Percentiles rank a stretch among this genome's conserved stretches.
phyloP scores from a whole-genome alignment of 2,888 invertebrate genomes.

The Stenchaetothrips biformis region DNA sequence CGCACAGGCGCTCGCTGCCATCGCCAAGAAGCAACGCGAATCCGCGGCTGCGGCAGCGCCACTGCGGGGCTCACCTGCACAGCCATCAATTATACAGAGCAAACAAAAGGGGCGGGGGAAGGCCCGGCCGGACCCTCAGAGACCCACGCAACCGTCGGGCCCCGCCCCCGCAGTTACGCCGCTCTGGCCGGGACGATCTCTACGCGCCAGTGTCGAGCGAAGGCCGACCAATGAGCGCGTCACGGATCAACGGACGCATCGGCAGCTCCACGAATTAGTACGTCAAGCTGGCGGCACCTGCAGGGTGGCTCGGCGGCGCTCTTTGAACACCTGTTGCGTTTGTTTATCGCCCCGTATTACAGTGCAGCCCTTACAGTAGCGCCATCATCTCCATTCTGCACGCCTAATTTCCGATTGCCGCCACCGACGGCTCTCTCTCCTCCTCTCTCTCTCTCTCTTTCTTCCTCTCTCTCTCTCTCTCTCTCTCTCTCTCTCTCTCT shows the following conservation, averaged over 20 bases:
- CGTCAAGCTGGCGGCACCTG: not conserved
- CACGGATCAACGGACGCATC: constrained; percentile 13
- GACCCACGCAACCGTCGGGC: too few relatives aligned
- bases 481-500: too few relatives aligned
- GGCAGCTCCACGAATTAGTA: constrained; percentile 21
- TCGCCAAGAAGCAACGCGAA: not conserved
- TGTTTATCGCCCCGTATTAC: constrained; percentile 1
- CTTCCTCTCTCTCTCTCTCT: too few relatives aligned
- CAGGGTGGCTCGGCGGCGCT: not conserved
- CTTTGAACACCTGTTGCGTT: constrained; percentile 17
- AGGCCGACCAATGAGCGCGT: constrained; percentile 18
- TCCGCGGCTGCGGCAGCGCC: not conserved
- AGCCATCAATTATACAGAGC: constrained; percentile 18
- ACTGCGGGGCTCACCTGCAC: not conserved
- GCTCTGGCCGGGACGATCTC: too few relatives aligned
- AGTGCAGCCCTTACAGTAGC: not conserved
- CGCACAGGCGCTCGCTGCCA: not conserved
- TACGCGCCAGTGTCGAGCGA: not conserved
- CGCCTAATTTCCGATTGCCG: constrained; percentile 10
- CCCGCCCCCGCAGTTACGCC: too few relatives aligned
- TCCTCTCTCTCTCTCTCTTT: too few relatives aligned
- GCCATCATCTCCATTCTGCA: constrained; percentile 8
- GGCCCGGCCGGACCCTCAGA: too few relatives aligned
- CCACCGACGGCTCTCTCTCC: too few relatives aligned
- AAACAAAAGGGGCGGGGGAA: not conserved